Conservation (phyloP, 2,797 vertebrate species). For the Rousettus madagascariensis region DNA sequence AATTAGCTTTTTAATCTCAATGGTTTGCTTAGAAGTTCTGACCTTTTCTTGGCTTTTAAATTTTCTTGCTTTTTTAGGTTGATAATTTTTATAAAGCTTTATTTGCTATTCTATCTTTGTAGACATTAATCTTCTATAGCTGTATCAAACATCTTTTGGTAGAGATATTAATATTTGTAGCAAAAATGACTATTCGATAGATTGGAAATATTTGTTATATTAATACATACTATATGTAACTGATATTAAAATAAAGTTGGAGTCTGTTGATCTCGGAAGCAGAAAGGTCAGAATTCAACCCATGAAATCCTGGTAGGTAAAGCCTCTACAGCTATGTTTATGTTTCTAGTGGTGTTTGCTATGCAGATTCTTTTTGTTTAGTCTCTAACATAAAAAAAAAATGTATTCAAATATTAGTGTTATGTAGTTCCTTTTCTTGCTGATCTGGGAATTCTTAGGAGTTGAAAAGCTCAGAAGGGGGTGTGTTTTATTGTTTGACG, state of each 20-base stretch:
- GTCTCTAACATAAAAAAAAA: constrained; percentile 75
- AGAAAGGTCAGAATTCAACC: constrained; percentile 56
- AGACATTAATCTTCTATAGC: constrained; percentile 37
- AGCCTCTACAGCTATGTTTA: constrained; percentile 53
- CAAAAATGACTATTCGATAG: background rate
- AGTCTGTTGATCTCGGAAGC: constrained; percentile 46
- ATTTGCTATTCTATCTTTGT: constrained; percentile 9
- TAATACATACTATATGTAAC: background rate
- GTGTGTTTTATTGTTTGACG: constrained; percentile 77
- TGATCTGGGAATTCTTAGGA: constrained; percentile 69
- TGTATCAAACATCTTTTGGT: constrained; percentile 27
- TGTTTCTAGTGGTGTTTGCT: constrained; percentile 69
- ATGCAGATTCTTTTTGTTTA: constrained; percentile 79
- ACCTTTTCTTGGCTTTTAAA: constrained; percentile 30
- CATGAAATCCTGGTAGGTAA: constrained; percentile 5
- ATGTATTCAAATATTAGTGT: constrained; percentile 63
- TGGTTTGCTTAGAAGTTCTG: constrained; percentile 40
- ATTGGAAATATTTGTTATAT: constrained; percentile 41
- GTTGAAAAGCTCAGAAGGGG: constrained; percentile 76
- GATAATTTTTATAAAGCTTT: constrained; percentile 32
- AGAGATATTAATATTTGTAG: constrained; percentile 23
- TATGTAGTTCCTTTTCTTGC: constrained; percentile 64
- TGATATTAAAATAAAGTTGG: constrained; percentile 46
- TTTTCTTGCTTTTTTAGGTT: constrained; percentile 41
- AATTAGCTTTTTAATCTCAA: constrained; percentile 42